Evolutionary conservation across 1,140 invertebrate genomes (phyloP), one percentile per base, ranked within the genome.

Genomic region (Caenorhabditis tropicalis): DNA sequence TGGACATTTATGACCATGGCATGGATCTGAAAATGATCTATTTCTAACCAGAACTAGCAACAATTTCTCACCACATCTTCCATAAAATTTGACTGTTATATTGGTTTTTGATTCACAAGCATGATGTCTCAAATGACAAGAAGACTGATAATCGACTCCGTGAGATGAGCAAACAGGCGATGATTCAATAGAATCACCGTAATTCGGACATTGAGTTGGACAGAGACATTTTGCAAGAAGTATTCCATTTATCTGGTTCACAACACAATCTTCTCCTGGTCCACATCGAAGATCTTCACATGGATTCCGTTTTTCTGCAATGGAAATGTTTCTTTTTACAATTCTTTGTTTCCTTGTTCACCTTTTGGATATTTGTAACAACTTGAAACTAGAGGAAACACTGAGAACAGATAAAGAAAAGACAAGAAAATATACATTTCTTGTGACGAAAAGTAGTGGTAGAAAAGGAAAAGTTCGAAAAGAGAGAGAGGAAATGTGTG

Each of bases 61-160:
- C 0, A 24, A 16, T 24, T 24, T 94, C 95, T 94, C 92, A 97
- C 96, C 95, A 92, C 96, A 97, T 93, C 95, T 95, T 56, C 96
- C 96, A 82, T 93, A 93, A 92, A 95, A 96, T 90, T 95, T 95
- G 88, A 96, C 94, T n/a, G 94, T 94, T 88, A 97, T 95, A 91
- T 95, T 95, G 79, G 92, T 93, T 85, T 94, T 94, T 19, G 93
- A 92, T 27, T 93, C 92, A 92, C 96, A 97, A 0, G 95, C 94
- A n/a, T 94, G 93, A 86, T 93, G 93, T 86, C 94, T 94, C 91
- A 97, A 93, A 89, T 96, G 95, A 92, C 96, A 97, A 74, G 94
- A 93, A 89, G 95, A 95, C 15, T 93, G 93, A 90, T 96, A 91
- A 83, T 92, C 91, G 24, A 84, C 87, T 19, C 91, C 91, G 84